These are phyloP conservation scores for Halotydeus destructor DNA, from an alignment of 1,140 invertebrate genomes.

Conservation along the genomic window DNA sequence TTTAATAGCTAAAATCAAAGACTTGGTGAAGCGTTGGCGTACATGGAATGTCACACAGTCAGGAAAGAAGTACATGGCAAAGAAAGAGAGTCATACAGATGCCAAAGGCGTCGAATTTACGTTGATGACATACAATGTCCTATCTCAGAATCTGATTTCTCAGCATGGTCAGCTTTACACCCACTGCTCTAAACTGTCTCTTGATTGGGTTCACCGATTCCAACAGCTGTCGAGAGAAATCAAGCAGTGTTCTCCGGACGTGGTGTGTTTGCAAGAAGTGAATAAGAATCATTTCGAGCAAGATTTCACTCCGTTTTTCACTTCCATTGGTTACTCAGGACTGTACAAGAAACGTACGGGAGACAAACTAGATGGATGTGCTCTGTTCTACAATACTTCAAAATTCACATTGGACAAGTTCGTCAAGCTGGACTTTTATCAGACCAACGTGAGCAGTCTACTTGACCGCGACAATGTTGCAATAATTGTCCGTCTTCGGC, in stretches of 20 bases:
- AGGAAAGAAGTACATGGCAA: too few species aligned
- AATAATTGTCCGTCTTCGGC: constrained; percentile 45
- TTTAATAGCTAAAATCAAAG: too few species aligned
- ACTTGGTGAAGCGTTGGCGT: too few species aligned
- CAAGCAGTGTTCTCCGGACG: constrained; percentile 14
- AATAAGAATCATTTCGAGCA: constrained; percentile 45
- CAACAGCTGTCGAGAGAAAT: constrained; percentile 31
- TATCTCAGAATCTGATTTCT: constrained; percentile 57
- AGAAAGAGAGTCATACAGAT: too few species aligned
- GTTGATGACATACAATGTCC: constrained; percentile 60
- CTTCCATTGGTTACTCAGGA: constrained; percentile 33
- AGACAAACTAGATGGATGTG: constrained; percentile 50
- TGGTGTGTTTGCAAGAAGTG: constrained; percentile 45
- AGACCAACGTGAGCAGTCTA: constrained; percentile 26
- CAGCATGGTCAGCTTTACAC: constrained; percentile 44
- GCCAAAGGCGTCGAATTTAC: constrained; percentile 25
- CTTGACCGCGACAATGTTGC: constrained; percentile 72
- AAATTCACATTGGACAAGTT: constrained; percentile 29
- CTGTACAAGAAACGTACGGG: constrained; percentile 52
- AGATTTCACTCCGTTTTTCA: constrained; percentile 29
- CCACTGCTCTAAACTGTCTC: constrained; percentile 31
- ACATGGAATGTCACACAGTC: too few species aligned
- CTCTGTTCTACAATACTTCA: constrained; percentile 47
- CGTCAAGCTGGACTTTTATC: constrained; percentile 35
- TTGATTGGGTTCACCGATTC: constrained; percentile 48